Evolutionary conservation across 2,113 vertebrate species (phyloP), one percentile per base, ranked within the genome.

Genomic region (Chloebia gouldiae): DNA sequence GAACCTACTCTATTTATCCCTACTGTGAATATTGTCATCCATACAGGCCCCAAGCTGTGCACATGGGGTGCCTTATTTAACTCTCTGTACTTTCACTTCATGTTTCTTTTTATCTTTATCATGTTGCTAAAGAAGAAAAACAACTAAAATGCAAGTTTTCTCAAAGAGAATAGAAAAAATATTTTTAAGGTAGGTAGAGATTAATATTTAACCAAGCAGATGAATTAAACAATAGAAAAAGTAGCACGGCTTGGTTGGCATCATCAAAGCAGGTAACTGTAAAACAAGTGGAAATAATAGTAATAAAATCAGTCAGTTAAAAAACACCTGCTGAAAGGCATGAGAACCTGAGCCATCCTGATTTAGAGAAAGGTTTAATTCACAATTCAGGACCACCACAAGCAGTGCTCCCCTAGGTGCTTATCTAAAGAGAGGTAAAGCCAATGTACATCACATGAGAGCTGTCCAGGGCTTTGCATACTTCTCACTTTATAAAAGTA

Each of bases 161-260:
- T 61, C 31, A 8, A 80, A 77, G 11, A 47, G 10, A 83, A 68
- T n/a, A 86, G 12, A 42, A 78, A 40, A 72, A 87, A 25, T 11
- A n/a, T 10, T 1, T 31, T 53, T 63, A 50, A 63, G 35, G 37
- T 54, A 69, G 2, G 13, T 39, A 69, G 51, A 80, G 40, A 89
- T 81, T 69, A 86, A 61, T 83, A 91, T 69, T 83, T 81, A 84
- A 59, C 37, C 33, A 93, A n/a, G 63, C 28, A 66, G 49, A 80
- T 23, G 5, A 75, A 80, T 72, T 84, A 42, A 78, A 63, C 15
- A 78, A 44, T 17, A 69, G 28, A 25, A 65, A 45, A 80, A 50
- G 8, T 24, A 69, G 11, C 31, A 87, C 11, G 57, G 50, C 40
- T 61, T 69, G 13, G 18, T 60, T 72, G 24, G 19, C 51, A 82